Evolutionary conservation across 2,113 vertebrate genomes (phyloP).

Genomic region (Protobothrops flavoviridis): DNA sequence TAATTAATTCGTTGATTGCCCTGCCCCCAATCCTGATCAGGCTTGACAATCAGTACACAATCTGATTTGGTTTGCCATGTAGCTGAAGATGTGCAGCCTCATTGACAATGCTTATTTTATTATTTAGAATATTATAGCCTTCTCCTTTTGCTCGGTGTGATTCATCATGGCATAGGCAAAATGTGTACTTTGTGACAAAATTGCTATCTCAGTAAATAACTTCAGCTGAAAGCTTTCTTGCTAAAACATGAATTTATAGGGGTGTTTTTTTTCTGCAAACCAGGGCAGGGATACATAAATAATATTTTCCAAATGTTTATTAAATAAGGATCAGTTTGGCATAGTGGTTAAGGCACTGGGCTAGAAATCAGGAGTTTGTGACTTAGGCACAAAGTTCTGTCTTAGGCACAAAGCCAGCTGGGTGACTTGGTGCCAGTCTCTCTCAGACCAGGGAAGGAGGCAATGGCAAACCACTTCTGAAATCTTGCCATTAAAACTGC

Average conservation of each 20-base stretch:
- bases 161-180: background rate
- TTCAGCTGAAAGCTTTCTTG: background rate
- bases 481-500: background rate
- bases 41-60: background rate
- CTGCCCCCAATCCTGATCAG: background rate
- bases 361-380: background rate
- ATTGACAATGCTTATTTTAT: background rate
- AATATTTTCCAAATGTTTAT: background rate
- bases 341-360: background rate
- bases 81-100: background rate
- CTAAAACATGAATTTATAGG: background rate
- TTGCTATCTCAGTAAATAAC: background rate
- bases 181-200: background rate
- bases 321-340: background rate
- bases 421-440: background rate
- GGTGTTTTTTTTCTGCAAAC: background rate
- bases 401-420: background rate
- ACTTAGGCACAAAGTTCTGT: background rate
- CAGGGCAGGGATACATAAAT: background rate
- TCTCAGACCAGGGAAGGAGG: background rate
- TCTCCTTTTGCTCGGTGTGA: background rate
- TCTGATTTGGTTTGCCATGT: background rate
- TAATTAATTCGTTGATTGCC: constrained; percentile 5
- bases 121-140: background rate
- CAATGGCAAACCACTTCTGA: background rate